phyloP scores from a whole-genome alignment of 2,888 invertebrate species.

The Conistra vaccinii region DNA sequence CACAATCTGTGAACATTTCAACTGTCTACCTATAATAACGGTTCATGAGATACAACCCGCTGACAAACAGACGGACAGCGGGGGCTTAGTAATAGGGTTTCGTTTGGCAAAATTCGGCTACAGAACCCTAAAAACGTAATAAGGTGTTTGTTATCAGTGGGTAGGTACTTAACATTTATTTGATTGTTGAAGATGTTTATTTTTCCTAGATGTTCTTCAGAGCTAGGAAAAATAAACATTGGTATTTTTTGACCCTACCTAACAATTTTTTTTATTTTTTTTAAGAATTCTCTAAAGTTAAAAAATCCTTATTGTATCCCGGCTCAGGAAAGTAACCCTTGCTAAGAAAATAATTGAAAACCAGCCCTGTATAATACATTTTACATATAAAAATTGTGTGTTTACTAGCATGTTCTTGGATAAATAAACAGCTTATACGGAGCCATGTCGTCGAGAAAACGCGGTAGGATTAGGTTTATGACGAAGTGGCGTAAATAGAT shows the following conservation, averaged over 20 bases:
- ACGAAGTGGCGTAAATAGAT: conserved; percentile 1
- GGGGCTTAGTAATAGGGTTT: no score
- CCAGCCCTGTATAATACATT: not conserved
- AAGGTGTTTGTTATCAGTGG: not conserved
- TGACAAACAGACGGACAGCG: no score
- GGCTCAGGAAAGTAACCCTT: not conserved
- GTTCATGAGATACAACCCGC: no score
- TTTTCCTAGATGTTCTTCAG: no score
- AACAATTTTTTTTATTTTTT: no score
- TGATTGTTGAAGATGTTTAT: not conserved
- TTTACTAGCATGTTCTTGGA: conserved; percentile 5
- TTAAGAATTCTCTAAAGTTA: not conserved
- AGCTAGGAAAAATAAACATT: not conserved
- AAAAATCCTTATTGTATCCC: not conserved
- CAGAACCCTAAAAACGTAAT: not conserved
- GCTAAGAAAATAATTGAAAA: conserved; percentile 12
- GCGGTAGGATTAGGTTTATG: not conserved
- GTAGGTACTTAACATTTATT: not conserved
- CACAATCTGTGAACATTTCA: no score
- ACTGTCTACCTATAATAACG: no score
- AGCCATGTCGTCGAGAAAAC: conserved; percentile 1
- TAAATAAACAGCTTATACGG: conserved; percentile 1
- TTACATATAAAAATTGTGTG: not conserved
- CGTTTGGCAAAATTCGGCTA: no score
- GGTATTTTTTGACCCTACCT: not conserved